Conservation (phyloP, 2,797 vertebrate species). For the Urophycis tenuis region DNA sequence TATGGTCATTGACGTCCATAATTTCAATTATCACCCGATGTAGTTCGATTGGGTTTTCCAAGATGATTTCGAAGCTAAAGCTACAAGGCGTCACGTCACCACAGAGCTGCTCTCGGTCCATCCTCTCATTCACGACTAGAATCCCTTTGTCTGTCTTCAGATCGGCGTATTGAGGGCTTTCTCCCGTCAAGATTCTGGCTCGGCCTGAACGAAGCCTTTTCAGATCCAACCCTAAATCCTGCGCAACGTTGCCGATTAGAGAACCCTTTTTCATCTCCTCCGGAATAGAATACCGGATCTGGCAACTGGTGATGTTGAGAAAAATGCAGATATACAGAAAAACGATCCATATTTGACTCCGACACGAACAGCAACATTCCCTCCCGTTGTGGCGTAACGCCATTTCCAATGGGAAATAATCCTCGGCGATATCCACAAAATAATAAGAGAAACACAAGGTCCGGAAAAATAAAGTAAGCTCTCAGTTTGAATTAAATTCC, state of each 20-base stretch:
- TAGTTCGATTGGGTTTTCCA: constrained; percentile 45
- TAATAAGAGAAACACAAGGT: too few species aligned
- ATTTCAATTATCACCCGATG: constrained; percentile 36
- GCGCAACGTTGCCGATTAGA: constrained; percentile 74
- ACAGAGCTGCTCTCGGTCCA: constrained; percentile 42
- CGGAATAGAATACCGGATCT: constrained; percentile 78
- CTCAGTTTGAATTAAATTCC: too few species aligned
- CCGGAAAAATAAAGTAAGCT: too few species aligned
- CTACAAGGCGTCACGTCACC: constrained; percentile 35
- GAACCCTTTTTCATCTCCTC: constrained; percentile 79
- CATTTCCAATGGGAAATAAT: neutral
- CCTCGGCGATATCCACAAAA: too few species aligned
- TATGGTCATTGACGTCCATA: constrained; percentile 55
- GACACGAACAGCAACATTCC: neutral
- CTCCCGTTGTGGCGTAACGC: neutral
- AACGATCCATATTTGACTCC: neutral
- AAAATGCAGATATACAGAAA: constrained; percentile 4
- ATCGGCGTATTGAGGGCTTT: constrained; percentile 33
- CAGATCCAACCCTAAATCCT: constrained; percentile 72
- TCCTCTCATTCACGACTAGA: constrained; percentile 35
- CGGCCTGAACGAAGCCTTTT: constrained; percentile 64
- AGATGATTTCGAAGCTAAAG: constrained; percentile 38
- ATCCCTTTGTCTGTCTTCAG: constrained; percentile 43
- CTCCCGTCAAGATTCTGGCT: constrained; percentile 59
- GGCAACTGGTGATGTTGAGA: constrained; percentile 23